Base-by-base conservation (phyloP, 2,888 invertebrate genomes). In the Hydroisotoma schaefferi region DNA sequence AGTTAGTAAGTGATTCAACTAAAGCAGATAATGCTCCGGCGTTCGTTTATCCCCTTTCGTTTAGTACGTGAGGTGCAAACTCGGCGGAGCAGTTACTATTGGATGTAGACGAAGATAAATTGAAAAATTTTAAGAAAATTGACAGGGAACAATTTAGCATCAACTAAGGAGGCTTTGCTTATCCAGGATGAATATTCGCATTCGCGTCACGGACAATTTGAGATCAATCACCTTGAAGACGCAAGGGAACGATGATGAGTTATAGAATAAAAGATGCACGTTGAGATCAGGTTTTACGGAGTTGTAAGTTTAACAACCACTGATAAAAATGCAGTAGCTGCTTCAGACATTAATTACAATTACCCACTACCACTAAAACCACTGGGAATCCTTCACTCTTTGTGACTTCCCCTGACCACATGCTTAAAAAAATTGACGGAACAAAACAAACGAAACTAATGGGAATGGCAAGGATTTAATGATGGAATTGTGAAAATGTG, bases 291-390 rank as follows among this genome's bases (percentile, higher is more conserved):
- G 40, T 40, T 40, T 40, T 40, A 40, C 40, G 15, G 20, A 40
- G 40, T 40, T 40, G 40, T 20, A 40, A 40, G 40, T 15, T 10
- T 8, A 33, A 40, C 15, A n/a, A n/a, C n/a, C n/a, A n/a, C n/a
- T n/a, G n/a, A 40, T 40, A 15, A 18, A 40, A 40, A 40, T 18
- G 20, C 40, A 40, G 40, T 40, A 40, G 40, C 40, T n/a, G n/a
- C n/a, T n/a, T 40, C 40, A 40, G 20, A 40, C 40, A 40, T 40
- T 40, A 40, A 40, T 40, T 40, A 40, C 40, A 40, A 40, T 40
- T 40, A 40, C 40, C 40, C 40, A 40, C 40, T 40, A 40, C 40
- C 40, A 40, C 40, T 20, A n/a, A n/a, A n/a, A 40, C n/a, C n/a
- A 40, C n/a, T 40, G 40, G 4, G 4, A 40, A 18, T 40, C 40